These are phyloP conservation scores for Drymodes brunneopygia DNA, from an alignment of 2,113 vertebrate species.

Conservation along the genomic window DNA sequence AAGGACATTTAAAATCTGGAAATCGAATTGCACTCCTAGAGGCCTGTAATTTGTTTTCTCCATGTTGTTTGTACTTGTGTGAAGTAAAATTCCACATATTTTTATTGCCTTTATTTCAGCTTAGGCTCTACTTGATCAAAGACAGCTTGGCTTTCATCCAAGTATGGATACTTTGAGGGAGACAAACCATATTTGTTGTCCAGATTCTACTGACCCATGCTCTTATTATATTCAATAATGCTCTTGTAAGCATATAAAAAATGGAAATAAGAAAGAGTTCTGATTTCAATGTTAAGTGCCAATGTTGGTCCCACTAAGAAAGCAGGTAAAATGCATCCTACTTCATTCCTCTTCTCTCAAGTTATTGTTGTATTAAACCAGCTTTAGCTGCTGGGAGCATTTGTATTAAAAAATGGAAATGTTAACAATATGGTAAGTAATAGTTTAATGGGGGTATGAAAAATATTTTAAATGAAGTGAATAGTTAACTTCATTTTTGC, in stretches of 20 bases:
- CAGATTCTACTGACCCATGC: not conserved
- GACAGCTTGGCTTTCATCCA: not conserved
- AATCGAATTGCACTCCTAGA: not conserved
- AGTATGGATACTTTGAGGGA: not conserved
- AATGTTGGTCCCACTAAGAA: not conserved
- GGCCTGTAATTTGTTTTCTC: not conserved
- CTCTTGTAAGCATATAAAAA: not conserved
- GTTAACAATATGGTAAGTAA: not conserved
- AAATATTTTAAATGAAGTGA: not conserved
- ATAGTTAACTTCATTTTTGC: constrained; percentile 9
- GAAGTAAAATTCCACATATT: not conserved
- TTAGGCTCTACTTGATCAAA: not conserved
- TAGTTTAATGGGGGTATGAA: not conserved
- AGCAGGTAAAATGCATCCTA: not conserved
- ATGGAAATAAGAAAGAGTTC: not conserved
- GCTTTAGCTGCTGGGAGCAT: not conserved
- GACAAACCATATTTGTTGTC: not conserved
- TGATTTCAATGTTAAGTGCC: not conserved
- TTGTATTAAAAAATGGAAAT: not conserved
- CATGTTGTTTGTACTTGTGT: not conserved
- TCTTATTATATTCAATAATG: not conserved
- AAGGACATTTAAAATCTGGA: not conserved
- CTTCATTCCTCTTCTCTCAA: not conserved
- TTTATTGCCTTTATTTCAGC: not conserved
- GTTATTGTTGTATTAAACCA: not conserved